phyloP scores from a whole-genome alignment of 1,140 invertebrate genomes.

The Drosophila pseudoobscura region DNA sequence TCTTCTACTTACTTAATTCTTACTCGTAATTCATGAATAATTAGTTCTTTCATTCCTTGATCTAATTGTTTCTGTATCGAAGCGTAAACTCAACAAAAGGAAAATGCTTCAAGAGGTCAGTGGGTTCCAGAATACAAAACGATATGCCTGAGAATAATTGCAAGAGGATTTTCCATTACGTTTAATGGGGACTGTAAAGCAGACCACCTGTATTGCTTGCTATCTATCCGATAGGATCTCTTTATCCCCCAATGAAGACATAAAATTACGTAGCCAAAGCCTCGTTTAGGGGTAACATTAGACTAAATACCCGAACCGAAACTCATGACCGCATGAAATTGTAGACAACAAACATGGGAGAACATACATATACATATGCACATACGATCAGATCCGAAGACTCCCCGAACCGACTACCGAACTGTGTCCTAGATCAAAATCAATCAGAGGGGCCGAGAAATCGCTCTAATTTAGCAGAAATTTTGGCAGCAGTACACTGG shows the following conservation, averaged over 20 bases:
- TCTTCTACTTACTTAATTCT: conserved; percentile 44
- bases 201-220: conserved; percentile 54
- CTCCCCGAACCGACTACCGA: conserved; percentile 32
- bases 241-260: conserved; percentile 42
- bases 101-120: neutral
- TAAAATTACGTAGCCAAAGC: conserved; percentile 44
- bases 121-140: neutral
- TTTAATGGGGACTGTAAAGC: too few species aligned
- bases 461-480: conserved; percentile 68
- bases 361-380: neutral
- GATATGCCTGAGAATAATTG: conserved; percentile 1
- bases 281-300: conserved; percentile 61
- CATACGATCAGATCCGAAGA: conserved; percentile 17
- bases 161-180: too few species aligned
- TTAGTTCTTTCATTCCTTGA: conserved; percentile 28
- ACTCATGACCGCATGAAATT: conserved; percentile 67
- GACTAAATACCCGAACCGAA: conserved; percentile 31
- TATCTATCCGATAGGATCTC: conserved; percentile 39
- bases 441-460: conserved; percentile 46
- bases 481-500: conserved; percentile 36
- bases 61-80: conserved; percentile 23
- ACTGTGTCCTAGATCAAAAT: conserved; percentile 27
- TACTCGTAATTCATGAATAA: conserved; percentile 59
- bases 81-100: conserved; percentile 1
- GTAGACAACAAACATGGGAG: conserved; percentile 46